Evolutionary conservation across 2,113 vertebrate genomes (phyloP).

Genomic region (Sula dactylatra): DNA sequence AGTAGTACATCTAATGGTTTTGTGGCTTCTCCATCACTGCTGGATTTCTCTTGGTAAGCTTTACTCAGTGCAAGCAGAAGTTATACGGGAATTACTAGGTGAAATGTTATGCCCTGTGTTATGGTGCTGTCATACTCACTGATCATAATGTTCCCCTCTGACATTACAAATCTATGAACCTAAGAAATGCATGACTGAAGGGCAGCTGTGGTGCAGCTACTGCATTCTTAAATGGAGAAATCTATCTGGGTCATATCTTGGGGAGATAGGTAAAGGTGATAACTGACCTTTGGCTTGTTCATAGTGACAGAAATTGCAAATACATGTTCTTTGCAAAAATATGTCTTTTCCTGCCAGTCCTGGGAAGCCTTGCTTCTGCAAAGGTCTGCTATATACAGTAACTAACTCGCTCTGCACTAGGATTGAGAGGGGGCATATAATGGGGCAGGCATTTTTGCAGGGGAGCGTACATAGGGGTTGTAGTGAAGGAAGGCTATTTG

Average conservation of each 20-base stretch:
- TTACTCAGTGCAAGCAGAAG: background rate
- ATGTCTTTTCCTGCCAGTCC: background rate
- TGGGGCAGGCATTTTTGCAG: background rate
- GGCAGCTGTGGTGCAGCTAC: background rate
- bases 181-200: background rate
- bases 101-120: slow-evolving; percentile 25
- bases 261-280: background rate
- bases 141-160: slow-evolving; percentile 33
- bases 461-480: rapidly evolving
- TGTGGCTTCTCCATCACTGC: background rate
- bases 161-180: slow-evolving; percentile 23
- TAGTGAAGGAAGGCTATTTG: background rate
- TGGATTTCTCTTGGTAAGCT: background rate
- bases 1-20: background rate
- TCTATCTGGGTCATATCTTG: background rate
- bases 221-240: slow-evolving; percentile 16
- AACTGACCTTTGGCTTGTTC: slow-evolving; percentile 13
- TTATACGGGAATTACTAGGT: slow-evolving; percentile 27
- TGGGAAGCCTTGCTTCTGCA: background rate
- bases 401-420: background rate
- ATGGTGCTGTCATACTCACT: background rate
- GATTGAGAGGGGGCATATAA: background rate
- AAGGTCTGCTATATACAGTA: background rate
- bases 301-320: slow-evolving; percentile 21
- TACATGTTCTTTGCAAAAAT: background rate